A percentile compares a stretch with the other conserved stretches of the same genome.
phyloP scores from a whole-genome alignment of 2,113 vertebrate species.

The Syrmaticus mikado region DNA sequence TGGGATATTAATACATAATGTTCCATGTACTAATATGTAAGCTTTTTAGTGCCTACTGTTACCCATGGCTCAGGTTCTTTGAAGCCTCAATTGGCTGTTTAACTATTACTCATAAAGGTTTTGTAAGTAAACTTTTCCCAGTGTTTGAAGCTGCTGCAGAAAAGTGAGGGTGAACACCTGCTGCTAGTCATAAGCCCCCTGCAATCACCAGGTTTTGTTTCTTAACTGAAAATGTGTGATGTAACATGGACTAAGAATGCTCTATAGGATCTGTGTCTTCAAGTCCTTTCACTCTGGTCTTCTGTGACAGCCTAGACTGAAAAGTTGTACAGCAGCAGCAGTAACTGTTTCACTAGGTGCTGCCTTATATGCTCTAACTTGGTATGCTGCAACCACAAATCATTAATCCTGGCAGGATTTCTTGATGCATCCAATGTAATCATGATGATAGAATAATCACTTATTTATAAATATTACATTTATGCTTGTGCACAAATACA shows the following conservation, averaged over 20 bases:
- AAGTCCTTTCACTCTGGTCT: not conserved
- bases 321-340: not conserved
- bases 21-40: not conserved
- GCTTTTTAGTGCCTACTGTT: not conserved
- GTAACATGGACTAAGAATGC: rapidly evolving
- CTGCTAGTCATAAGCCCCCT: not conserved
- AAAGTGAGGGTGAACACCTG: not conserved
- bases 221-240: not conserved
- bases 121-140: not conserved
- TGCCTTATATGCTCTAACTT: not conserved
- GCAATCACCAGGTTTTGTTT: not conserved
- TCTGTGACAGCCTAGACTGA: not conserved
- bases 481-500: rapidly evolving
- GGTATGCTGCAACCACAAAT: not conserved
- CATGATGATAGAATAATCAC: not conserved
- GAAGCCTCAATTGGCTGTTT: not conserved
- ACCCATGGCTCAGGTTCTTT: not conserved
- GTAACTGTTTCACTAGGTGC: not conserved
- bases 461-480: not conserved
- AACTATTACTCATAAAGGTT: not conserved
- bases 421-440: not conserved
- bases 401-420: not conserved
- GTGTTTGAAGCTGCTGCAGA: not conserved
- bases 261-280: rapidly evolving
- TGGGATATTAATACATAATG: not conserved